phyloP scores from a whole-genome alignment of 2,113 vertebrate genomes.

The Thomomys bottae region DNA sequence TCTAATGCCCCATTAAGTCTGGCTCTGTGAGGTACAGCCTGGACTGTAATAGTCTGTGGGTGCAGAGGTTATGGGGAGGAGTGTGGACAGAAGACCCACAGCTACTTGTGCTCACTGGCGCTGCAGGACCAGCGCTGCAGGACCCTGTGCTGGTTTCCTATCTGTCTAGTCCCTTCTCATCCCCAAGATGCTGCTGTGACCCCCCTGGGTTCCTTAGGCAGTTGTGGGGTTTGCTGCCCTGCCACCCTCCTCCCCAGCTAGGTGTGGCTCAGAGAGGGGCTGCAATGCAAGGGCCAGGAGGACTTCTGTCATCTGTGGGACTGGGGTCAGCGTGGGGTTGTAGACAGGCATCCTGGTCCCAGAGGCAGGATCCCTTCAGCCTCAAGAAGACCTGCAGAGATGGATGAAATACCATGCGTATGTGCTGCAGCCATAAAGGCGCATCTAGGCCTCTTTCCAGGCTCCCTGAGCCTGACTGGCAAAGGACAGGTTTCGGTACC shows the following conservation, averaged over 20 bases:
- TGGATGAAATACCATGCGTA: fast-evolving
- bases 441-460: not conserved
- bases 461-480: not conserved
- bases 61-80: not conserved
- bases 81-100: fast-evolving
- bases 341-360: not conserved
- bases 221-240: not conserved
- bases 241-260: not conserved
- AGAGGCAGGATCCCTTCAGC: not conserved
- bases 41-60: slow-evolving; percentile 40
- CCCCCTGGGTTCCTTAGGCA: not conserved
- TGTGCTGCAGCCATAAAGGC: fast-evolving
- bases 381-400: not conserved
- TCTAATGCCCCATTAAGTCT: slow-evolving; percentile 54
- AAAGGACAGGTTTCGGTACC: fast-evolving
- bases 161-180: not conserved
- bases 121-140: too few species aligned
- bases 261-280: not conserved
- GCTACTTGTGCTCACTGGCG: not conserved
- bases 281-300: fast-evolving
- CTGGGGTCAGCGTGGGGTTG: fast-evolving
- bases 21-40: slow-evolving; percentile 14
- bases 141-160: not conserved
- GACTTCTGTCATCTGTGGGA: not conserved
- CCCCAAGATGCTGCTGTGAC: fast-evolving